Evolutionary conservation across 2,888 invertebrate species (phyloP).

Genomic region (Epinotia brunnichana): DNA sequence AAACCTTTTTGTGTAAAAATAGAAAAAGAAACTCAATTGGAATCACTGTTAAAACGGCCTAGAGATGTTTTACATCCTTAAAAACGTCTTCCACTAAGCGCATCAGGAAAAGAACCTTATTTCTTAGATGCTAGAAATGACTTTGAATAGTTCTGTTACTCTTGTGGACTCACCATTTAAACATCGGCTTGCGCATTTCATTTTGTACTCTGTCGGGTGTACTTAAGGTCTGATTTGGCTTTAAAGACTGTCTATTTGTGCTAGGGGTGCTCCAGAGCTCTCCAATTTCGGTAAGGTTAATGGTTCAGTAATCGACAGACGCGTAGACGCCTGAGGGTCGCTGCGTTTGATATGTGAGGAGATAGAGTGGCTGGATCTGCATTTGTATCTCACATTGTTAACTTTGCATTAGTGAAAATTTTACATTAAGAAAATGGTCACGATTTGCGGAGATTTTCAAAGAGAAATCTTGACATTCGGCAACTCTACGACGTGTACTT

Average conservation of each 20-base stretch:
- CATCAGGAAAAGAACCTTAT: slow-evolving; percentile 52
- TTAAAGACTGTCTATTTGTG: slow-evolving; percentile 50
- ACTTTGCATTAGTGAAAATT: neutral
- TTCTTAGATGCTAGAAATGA: slow-evolving; percentile 45
- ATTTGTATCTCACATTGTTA: slow-evolving; percentile 13
- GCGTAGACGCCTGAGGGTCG: slow-evolving; percentile 61
- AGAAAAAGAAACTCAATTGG: slow-evolving; percentile 60
- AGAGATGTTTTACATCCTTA: slow-evolving; percentile 49
- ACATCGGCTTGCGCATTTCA: slow-evolving; percentile 40
- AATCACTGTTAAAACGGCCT: slow-evolving; percentile 55
- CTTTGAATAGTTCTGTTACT: slow-evolving; percentile 41
- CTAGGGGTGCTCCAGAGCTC: slow-evolving; percentile 53
- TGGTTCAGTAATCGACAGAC: slow-evolving; percentile 75
- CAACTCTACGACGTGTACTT: no score
- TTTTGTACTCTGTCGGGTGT: slow-evolving; percentile 42
- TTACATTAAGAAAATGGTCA: neutral
- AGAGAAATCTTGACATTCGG: no score
- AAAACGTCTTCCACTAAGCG: slow-evolving; percentile 52
- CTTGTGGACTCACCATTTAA: slow-evolving; percentile 17
- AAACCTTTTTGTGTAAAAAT: slow-evolving; percentile 56
- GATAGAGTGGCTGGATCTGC: slow-evolving; percentile 45
- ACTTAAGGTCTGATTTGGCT: slow-evolving; percentile 51
- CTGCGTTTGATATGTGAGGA: slow-evolving; percentile 72
- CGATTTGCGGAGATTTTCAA: no score
- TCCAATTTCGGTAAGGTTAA: slow-evolving; percentile 68